Evolutionary conservation across 2,113 vertebrate species (phyloP).

Genomic region (Hystrix brachyura): DNA sequence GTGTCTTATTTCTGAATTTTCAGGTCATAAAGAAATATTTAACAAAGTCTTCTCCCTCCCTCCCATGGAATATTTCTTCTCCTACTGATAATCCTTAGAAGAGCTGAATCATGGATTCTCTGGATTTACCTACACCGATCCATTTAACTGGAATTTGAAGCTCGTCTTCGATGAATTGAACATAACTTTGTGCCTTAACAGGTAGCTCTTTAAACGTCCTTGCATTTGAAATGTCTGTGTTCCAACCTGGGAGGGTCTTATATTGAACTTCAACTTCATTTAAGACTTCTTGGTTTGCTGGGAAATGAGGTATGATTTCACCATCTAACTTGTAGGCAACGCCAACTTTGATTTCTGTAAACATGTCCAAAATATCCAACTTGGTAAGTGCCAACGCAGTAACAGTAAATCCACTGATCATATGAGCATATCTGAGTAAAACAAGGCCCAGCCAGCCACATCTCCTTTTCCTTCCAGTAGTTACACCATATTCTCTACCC

Average conservation of each 20-base stretch:
- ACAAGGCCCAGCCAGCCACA: conserved; percentile 99
- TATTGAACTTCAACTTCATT: conserved; percentile 97
- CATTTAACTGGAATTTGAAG: conserved; percentile 98
- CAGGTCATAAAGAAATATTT: conserved; percentile 85
- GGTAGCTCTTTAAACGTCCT: conserved; percentile 96
- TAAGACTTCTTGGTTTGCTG: conserved; percentile 99
- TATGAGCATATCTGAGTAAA: conserved; percentile 96
- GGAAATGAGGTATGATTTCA: conserved; percentile 97
- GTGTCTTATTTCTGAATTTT: conserved; percentile 85
- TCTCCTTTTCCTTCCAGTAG: conserved; percentile 97
- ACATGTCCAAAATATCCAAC: conserved; percentile 97
- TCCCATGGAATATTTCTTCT: conserved; percentile 84
- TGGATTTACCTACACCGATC: conserved; percentile 98
- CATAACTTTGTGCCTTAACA: conserved; percentile 96
- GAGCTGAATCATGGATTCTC: conserved; percentile 99
- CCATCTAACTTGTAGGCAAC: conserved; percentile 94
- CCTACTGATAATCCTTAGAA: conserved; percentile 90
- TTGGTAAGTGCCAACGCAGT: conserved; percentile 99
- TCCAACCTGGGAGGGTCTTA: conserved; percentile 96
- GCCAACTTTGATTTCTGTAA: conserved; percentile 96
- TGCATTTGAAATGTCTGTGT: conserved; percentile 93
- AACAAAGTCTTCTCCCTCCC: conserved; percentile 84
- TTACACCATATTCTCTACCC: conserved; percentile 97
- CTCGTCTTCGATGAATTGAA: conserved; percentile 94
- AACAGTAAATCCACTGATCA: conserved; percentile 99